Evolutionary conservation across 2,797 vertebrate genomes (phyloP).

Genomic region (Protonibea diacanthus): DNA sequence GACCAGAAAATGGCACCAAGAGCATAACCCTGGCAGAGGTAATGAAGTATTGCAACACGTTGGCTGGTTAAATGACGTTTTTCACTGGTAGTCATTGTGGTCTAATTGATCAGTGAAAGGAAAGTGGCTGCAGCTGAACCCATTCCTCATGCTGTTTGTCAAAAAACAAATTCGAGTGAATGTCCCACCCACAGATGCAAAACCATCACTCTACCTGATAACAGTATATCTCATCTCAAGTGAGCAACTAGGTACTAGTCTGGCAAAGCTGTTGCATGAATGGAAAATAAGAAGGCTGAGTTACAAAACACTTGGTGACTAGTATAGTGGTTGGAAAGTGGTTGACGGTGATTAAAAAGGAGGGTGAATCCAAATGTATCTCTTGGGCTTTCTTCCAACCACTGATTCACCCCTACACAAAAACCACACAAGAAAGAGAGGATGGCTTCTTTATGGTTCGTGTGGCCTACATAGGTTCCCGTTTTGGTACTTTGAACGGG

Average conservation of each 20-base stretch:
- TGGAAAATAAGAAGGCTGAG: slow-evolving; percentile 32
- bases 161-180: slow-evolving; percentile 4
- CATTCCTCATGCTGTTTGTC: background rate
- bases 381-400: slow-evolving; percentile 56
- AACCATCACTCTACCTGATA: background rate
- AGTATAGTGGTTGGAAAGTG: slow-evolving; percentile 62
- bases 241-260: background rate
- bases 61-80: too few species aligned
- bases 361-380: slow-evolving; percentile 10
- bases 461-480: slow-evolving; percentile 44
- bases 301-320: background rate
- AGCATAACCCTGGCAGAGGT: too few species aligned
- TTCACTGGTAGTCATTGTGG: too few species aligned
- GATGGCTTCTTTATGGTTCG: slow-evolving; percentile 8
- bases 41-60: too few species aligned
- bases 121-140: background rate
- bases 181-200: background rate
- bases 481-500: slow-evolving; percentile 25
- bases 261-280: background rate
- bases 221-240: background rate
- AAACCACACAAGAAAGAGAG: slow-evolving; percentile 61
- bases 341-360: slow-evolving; percentile 36
- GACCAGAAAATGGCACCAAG: too few species aligned
- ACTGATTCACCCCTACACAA: slow-evolving; percentile 51
- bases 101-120: too few species aligned